Base-by-base conservation (phyloP, 2,888 invertebrate species). In the Mechanitis messenoides region DNA sequence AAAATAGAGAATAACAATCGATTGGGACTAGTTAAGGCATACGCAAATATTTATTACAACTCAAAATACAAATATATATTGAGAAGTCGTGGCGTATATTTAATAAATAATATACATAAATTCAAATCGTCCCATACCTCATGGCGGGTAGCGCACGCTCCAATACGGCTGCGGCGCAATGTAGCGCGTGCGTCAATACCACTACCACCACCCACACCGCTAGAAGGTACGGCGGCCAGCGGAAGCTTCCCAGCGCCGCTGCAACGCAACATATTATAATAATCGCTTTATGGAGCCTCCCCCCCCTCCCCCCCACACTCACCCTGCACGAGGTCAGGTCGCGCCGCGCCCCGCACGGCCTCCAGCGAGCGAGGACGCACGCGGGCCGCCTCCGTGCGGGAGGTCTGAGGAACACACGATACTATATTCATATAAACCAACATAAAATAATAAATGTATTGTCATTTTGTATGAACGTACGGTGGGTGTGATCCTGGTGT, bases 201-300 rank as follows among this genome's bases (percentile, higher is more conserved):
- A 89, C 74, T 69, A 85, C 83, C 64, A 79, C 33, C 75, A 86
- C 83, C 87, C 87, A 88, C 77, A 84, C 83, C 60, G 76, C 78
- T 72, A 89, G 76, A 76, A 87, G 71, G 79, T 88, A 89, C 61
- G 90, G 90, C 68, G 90, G 88, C 88, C 89, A 90, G 33, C 85
- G 85, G 78, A 85, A 83, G 46, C 85, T 83, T 74, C 85, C 83
- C 72, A 86, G 65, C 56, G 87, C 79, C 69, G 83, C 79, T 88
- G 83, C 45, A 55, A 60, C 5, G 1, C 28, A 33, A 9, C 45
- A 20, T 33, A 60, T 4, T 31, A 54, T 28, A 55, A n/a, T 11
- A 1, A 47, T 3, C 33, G 12, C 2, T 9, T 31, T 1, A 3
- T 45, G 12, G 7, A 33, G 33, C n/a, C 20, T 12, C 2, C 12